Conservation (phyloP, 2,888 invertebrate species). For the Sicus ferrugineus region DNA sequence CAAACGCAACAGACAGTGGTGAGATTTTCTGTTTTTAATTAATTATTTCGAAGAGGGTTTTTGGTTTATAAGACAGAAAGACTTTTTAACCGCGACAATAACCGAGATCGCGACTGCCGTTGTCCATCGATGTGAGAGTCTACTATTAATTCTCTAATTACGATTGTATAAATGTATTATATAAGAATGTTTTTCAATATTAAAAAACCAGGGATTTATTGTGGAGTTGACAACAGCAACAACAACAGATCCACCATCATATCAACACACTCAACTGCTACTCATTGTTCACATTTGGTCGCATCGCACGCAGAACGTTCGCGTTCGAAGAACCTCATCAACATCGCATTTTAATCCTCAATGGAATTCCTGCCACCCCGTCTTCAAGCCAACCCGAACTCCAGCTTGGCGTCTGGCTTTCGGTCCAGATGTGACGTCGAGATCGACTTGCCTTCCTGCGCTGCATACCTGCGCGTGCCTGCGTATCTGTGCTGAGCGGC, state of each 20-base stretch:
- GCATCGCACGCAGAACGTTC: not conserved
- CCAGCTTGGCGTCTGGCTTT: not conserved
- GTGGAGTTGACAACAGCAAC: not conserved
- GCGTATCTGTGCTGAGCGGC: slow-evolving; percentile 36
- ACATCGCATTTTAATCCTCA: slow-evolving; percentile 42
- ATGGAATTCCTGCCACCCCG: slow-evolving; percentile 39
- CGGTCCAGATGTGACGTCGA: not conserved
- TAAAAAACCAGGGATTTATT: no score
- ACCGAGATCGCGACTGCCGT: no score
- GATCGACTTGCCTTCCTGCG: not conserved
- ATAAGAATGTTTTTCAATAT: no score
- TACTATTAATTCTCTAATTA: no score
- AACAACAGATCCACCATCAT: slow-evolving; percentile 11
- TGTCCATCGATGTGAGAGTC: no score
- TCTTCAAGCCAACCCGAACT: not conserved
- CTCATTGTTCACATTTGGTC: no score
- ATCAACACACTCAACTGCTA: not conserved
- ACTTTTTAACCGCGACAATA: no score
- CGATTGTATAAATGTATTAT: no score
- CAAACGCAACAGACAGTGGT: not conserved
- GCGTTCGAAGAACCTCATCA: not conserved
- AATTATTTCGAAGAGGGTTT: not conserved
- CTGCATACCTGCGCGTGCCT: slow-evolving; percentile 24
- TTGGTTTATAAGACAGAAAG: not conserved
- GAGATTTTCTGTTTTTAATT: not conserved